A percentile compares a stretch with the other conserved stretches of the same genome.
Evolutionary conservation across 2,113 vertebrate species (phyloP).

Genomic region (Colossoma macropomum): DNA sequence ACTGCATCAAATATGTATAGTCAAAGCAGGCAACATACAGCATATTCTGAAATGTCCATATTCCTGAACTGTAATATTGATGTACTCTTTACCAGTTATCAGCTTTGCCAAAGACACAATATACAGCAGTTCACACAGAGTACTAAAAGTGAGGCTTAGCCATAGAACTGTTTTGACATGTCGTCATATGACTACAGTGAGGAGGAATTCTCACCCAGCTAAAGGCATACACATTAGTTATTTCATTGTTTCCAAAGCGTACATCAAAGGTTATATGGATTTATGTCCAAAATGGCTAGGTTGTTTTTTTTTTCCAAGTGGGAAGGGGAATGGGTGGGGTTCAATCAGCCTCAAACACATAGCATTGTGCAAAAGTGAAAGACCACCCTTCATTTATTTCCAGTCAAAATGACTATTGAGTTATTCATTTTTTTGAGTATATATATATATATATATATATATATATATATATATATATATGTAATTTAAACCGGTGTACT

Average conservation of each 20-base stretch:
- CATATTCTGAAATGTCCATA: neutral
- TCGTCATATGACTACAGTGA: constrained; percentile 46
- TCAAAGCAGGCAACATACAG: neutral
- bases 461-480: no score
- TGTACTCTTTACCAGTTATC: neutral
- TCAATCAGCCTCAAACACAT: constrained; percentile 7
- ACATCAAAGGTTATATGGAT: constrained; percentile 55
- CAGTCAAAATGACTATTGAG: no score
- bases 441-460: no score
- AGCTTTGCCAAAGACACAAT: neutral
- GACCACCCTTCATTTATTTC: no score
- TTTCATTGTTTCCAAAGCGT: constrained; percentile 33
- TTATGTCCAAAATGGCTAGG: constrained; percentile 34
- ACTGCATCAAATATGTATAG: neutral
- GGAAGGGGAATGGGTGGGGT: neutral
- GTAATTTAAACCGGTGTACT: no score
- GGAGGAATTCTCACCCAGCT: constrained; percentile 43
- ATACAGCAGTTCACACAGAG: constrained; percentile 26
- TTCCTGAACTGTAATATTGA: neutral
- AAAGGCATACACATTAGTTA: constrained; percentile 43
- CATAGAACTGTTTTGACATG: constrained; percentile 45
- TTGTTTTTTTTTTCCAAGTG: neutral
- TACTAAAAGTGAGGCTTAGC: constrained; percentile 34
- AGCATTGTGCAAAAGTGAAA: no score
- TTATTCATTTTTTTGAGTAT: no score